A percentile compares a stretch with the other conserved stretches of the same genome.
These are phyloP conservation scores for Ophraella communa DNA, from an alignment of 2,888 invertebrate genomes.

Conservation along the genomic window DNA sequence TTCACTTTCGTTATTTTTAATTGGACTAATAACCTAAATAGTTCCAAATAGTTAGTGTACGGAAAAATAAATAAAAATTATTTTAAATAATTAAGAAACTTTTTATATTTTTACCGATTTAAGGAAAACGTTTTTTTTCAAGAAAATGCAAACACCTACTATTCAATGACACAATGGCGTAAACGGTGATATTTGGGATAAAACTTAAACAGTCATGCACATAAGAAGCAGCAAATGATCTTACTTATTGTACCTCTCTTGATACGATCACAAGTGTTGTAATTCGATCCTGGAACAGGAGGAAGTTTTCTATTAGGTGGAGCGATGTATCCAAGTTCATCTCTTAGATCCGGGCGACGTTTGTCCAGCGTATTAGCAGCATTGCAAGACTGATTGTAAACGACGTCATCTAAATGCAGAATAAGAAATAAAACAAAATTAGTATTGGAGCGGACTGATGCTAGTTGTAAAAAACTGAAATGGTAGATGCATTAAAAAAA, in stretches of 20 bases:
- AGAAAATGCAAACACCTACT: slow-evolving; percentile 1
- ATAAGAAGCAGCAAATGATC: slow-evolving; percentile 53
- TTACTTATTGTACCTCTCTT: slow-evolving; percentile 94
- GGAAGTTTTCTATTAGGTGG: slow-evolving; percentile 92
- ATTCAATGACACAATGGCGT: slow-evolving; percentile 10
- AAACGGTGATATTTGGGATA: slow-evolving; percentile 10
- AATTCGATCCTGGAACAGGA: slow-evolving; percentile 91
- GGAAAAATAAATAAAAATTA: neutral
- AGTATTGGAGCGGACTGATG: neutral
- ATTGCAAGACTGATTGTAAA: slow-evolving; percentile 82
- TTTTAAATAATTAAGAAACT: too few species aligned
- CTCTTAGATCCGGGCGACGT: slow-evolving; percentile 80
- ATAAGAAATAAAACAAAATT: slow-evolving; percentile 9
- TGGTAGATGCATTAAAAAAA: slow-evolving; percentile 16
- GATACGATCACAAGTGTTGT: slow-evolving; percentile 92
- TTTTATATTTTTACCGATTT: too few species aligned
- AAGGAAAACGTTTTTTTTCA: too few species aligned
- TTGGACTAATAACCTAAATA: too few species aligned
- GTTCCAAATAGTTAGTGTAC: too few species aligned
- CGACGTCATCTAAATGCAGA: slow-evolving; percentile 77
- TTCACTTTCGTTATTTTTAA: too few species aligned
- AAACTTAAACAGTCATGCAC: slow-evolving; percentile 19
- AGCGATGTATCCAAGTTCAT: slow-evolving; percentile 91
- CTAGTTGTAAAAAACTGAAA: neutral
- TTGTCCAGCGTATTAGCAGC: slow-evolving; percentile 77